Conservation (phyloP, 2,797 vertebrate species). For the Synaphobranchus kaupii region DNA sequence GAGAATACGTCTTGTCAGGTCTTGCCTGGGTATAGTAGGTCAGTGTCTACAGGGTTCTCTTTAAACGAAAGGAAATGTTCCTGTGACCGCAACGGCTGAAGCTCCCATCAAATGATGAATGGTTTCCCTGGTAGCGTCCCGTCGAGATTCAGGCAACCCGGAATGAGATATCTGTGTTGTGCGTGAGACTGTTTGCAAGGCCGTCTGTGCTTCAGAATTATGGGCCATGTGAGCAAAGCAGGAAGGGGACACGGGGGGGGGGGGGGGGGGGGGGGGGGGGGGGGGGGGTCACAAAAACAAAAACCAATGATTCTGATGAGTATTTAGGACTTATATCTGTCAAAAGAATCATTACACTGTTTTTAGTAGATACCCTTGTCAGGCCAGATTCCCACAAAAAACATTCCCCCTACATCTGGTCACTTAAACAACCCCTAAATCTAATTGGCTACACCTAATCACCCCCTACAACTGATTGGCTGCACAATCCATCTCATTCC, state of each 20-base stretch:
- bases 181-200: not conserved
- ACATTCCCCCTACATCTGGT: no score
- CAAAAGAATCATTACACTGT: not conserved
- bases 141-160: not conserved
- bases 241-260: not conserved
- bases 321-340: not conserved
- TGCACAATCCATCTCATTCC: no score
- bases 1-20: not conserved
- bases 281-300: no score
- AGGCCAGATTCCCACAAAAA: no score
- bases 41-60: not conserved
- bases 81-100: not conserved
- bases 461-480: no score
- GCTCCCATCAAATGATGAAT: not conserved
- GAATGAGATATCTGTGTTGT: not conserved
- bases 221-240: not conserved
- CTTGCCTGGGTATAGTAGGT: not conserved
- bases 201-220: not conserved
- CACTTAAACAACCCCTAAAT: no score
- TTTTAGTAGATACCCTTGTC: not conserved
- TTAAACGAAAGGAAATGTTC: not conserved
- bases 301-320: not conserved
- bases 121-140: not conserved
- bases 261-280: not conserved
- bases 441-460: no score